These are phyloP conservation scores for Drosophila pectinifera DNA, from an alignment of 1,140 invertebrate genomes.

Conservation along the genomic window DNA sequence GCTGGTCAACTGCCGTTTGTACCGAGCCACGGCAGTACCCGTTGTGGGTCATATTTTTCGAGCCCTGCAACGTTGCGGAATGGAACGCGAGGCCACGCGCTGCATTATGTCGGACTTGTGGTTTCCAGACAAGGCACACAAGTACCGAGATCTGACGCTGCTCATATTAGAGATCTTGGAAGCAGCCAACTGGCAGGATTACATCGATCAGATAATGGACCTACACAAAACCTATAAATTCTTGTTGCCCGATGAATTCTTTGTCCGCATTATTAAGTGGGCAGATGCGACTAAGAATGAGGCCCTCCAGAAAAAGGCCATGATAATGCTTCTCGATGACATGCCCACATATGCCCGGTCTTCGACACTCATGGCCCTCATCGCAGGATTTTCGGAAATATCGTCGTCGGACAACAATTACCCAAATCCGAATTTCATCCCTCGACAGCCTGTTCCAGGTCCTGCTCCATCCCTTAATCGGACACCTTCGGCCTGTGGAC, in stretches of 20 bases:
- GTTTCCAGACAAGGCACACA: slow-evolving; percentile 12
- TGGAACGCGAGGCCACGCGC: not conserved
- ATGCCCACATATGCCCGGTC: not conserved
- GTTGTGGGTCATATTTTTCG: slow-evolving; percentile 7
- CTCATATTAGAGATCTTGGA: slow-evolving; percentile 26
- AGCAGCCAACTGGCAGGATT: slow-evolving; percentile 46
- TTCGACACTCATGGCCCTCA: not conserved
- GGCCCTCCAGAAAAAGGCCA: not conserved
- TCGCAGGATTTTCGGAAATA: not conserved
- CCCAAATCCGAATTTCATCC: no score
- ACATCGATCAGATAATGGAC: slow-evolving; percentile 9
- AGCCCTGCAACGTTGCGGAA: slow-evolving; percentile 1
- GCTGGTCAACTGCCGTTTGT: slow-evolving; percentile 37
- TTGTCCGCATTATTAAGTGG: not conserved
- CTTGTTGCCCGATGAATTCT: slow-evolving; percentile 27
- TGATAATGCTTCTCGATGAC: not conserved
- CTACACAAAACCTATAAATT: slow-evolving; percentile 21
- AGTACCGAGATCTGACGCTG: not conserved
- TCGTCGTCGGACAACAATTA: no score
- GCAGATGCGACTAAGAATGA: not conserved
- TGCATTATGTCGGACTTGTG: slow-evolving; percentile 56
- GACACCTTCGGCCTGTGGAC: not conserved
- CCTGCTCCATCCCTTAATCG: not conserved
- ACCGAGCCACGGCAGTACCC: slow-evolving; percentile 9
- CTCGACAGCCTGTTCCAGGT: not conserved